A percentile compares a stretch with the other conserved stretches of the same genome.
These are phyloP conservation scores for Spheniscus humboldti DNA, from an alignment of 2,797 vertebrate genomes.

Conservation along the genomic window DNA sequence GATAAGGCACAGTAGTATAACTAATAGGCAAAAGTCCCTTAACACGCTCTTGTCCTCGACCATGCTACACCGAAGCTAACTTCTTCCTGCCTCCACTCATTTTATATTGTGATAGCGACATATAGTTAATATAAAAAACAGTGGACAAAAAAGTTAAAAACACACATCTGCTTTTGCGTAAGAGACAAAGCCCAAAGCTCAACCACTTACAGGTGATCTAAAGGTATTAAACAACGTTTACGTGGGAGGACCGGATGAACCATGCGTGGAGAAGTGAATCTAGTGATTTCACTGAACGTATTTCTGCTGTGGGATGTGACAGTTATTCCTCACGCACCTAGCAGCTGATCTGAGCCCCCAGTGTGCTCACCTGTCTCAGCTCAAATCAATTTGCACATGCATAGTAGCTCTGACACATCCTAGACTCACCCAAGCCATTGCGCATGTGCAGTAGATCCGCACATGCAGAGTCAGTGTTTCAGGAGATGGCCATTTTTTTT, in stretches of 20 bases:
- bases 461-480: not conserved
- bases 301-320: not conserved
- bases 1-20: not conserved
- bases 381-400: not conserved
- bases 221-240: not conserved
- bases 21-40: not conserved
- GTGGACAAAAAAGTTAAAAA: not conserved
- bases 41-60: not conserved
- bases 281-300: fast-evolving
- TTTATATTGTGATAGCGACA: not conserved
- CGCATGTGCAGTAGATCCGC: not conserved
- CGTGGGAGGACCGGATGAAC: not conserved
- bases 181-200: not conserved
- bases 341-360: not conserved
- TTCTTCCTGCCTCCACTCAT: not conserved
- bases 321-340: not conserved
- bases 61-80: not conserved
- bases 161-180: not conserved
- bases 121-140: not conserved
- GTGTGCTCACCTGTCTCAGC: not conserved
- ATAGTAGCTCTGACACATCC: slow-evolving; percentile 32
- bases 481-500: slow-evolving; percentile 20
- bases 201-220: not conserved
- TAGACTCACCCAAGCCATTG: not conserved
- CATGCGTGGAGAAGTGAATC: fast-evolving